Evolutionary conservation across 2,113 vertebrate species (phyloP).

Genomic region (Xiphias gladius): DNA sequence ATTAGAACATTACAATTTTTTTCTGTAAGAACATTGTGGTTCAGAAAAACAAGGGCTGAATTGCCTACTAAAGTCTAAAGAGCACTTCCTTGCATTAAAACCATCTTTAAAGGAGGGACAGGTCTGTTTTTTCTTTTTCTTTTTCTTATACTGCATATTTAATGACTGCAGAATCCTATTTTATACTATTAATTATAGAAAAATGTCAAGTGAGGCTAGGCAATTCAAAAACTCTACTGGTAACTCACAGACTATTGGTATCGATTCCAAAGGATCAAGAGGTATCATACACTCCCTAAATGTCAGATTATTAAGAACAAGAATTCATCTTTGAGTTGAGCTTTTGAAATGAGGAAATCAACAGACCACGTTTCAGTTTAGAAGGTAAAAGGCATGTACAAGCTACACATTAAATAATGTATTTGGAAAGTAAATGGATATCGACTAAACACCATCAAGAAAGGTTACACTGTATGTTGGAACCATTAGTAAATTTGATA

Average conservation of each 20-base stretch:
- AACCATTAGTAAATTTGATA: background rate
- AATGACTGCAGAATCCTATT: background rate
- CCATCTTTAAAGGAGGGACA: background rate
- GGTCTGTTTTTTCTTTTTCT: background rate
- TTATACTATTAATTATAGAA: background rate
- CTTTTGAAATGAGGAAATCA: slow-evolving; percentile 14
- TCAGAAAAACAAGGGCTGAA: slow-evolving; percentile 25
- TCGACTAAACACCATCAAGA: background rate
- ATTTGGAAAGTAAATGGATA: background rate
- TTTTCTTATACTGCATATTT: background rate
- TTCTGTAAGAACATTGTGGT: background rate
- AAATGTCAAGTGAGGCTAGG: background rate
- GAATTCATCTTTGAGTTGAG: background rate
- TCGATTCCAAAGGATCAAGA: slow-evolving; percentile 9
- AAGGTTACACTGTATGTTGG: background rate
- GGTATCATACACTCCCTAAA: slow-evolving; percentile 16
- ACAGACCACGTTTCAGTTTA: background rate
- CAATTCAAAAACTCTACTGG: background rate
- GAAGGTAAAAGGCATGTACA: background rate
- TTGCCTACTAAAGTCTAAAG: background rate
- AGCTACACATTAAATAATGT: background rate
- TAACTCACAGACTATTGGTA: slow-evolving; percentile 3
- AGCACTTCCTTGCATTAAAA: background rate
- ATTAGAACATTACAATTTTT: background rate
- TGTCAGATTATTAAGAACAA: slow-evolving; percentile 6